A percentile compares a stretch with the other conserved stretches of the same genome.
phyloP scores from a whole-genome alignment of 2,797 vertebrate genomes.

The Diglossa cyanea region DNA sequence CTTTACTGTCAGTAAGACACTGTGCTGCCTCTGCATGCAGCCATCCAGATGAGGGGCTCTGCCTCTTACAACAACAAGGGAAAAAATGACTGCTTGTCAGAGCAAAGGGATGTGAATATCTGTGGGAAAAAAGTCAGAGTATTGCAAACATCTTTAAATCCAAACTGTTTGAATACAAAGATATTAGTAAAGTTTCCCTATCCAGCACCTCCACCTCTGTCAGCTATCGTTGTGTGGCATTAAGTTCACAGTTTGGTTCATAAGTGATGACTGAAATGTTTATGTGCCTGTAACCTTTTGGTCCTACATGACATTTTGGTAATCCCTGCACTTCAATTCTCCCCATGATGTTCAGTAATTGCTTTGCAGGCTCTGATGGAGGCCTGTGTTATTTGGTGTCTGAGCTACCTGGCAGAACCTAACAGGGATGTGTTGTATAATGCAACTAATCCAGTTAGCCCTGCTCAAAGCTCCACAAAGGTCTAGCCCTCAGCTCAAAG shows the following conservation, averaged over 20 bases:
- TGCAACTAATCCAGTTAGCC: neutral
- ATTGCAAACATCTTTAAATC: neutral
- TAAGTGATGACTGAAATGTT: neutral
- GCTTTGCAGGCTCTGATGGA: neutral
- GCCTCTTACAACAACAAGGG: neutral
- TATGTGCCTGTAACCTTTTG: neutral
- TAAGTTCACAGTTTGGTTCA: neutral
- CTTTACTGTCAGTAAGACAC: neutral
- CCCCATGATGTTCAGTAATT: neutral
- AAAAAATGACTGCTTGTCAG: neutral
- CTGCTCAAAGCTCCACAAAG: neutral
- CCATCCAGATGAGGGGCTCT: neutral
- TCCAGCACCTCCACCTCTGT: fast-evolving
- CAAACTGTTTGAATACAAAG: neutral
- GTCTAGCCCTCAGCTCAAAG: neutral
- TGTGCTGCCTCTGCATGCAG: neutral
- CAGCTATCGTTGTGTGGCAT: neutral
- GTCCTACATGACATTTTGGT: neutral
- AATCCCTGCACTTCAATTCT: neutral
- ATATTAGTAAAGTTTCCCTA: neutral
- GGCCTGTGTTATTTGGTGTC: neutral
- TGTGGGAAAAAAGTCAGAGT: neutral
- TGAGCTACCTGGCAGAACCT: neutral
- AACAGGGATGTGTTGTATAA: neutral
- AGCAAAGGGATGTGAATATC: neutral